phyloP scores from a whole-genome alignment of 2,113 vertebrate species.

The Tragelaphus scriptus region DNA sequence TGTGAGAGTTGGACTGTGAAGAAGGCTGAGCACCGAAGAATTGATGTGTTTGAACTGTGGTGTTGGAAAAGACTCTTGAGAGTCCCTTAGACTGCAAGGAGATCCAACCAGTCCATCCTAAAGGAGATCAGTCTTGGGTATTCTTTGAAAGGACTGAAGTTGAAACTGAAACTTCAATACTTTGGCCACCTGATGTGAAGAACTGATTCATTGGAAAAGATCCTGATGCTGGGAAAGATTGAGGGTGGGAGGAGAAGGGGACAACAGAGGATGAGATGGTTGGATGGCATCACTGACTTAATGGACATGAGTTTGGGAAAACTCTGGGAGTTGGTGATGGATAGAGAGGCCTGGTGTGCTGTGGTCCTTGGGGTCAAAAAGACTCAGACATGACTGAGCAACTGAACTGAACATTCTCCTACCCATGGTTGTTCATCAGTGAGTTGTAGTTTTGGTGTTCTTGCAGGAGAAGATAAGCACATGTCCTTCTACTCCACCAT shows the following conservation, averaged over 20 bases:
- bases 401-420: neutral
- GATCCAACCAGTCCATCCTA: neutral
- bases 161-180: neutral
- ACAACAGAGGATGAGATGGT: neutral
- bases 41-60: neutral
- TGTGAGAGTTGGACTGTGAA: neutral
- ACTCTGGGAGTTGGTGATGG: neutral
- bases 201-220: neutral
- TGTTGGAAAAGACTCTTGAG: neutral
- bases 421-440: neutral
- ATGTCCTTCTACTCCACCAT: neutral
- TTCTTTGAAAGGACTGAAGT: neutral
- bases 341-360: neutral
- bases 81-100: neutral
- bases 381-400: neutral
- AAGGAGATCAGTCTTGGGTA: neutral
- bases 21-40: fast-evolving
- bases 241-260: neutral
- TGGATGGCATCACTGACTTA: neutral
- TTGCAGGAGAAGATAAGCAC: neutral
- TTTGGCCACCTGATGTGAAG: neutral
- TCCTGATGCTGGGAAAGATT: neutral
- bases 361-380: neutral
- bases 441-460: neutral
- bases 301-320: neutral